phyloP scores from a whole-genome alignment of 2,797 vertebrate genomes.

The Brachymystax lenok region DNA sequence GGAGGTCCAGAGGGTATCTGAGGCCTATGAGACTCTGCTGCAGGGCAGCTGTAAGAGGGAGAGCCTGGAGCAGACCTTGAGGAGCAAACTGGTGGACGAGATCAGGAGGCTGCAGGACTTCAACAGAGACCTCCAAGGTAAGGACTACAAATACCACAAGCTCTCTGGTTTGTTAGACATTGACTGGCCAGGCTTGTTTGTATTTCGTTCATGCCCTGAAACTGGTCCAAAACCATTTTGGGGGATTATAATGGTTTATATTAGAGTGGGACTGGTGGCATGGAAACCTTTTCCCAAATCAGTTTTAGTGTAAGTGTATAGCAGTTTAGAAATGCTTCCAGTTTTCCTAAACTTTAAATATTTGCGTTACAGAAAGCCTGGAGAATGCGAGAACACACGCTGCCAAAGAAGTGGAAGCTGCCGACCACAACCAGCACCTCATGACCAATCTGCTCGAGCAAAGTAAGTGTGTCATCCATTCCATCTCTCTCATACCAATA shows the following conservation, averaged over 20 bases:
- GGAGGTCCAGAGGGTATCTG: constrained; percentile 93
- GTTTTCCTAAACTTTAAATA: constrained; percentile 24
- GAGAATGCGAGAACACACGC: constrained; percentile 90
- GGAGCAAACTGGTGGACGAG: constrained; percentile 87
- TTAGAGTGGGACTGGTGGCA: no score
- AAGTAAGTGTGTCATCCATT: constrained; percentile 77
- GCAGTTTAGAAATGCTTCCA: neutral
- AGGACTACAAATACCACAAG: neutral
- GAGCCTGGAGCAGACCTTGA: constrained; percentile 90
- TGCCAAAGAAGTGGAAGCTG: constrained; percentile 85
- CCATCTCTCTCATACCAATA: constrained; percentile 25
- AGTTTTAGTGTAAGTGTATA: neutral
- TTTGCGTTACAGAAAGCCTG: constrained; percentile 82
- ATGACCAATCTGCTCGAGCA: constrained; percentile 91
- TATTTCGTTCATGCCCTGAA: neutral
- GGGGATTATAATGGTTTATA: neutral
- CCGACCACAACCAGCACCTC: constrained; percentile 90
- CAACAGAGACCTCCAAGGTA: constrained; percentile 93
- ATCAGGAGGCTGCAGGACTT: constrained; percentile 93
- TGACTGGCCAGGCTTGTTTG: neutral
- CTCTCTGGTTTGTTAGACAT: neutral
- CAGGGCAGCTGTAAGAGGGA: constrained; percentile 93
- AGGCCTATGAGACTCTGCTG: constrained; percentile 93
- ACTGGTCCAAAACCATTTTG: neutral
- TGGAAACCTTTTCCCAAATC: neutral